Base-by-base conservation (phyloP, 2,888 invertebrate species). In the Apotomis turbidana region DNA sequence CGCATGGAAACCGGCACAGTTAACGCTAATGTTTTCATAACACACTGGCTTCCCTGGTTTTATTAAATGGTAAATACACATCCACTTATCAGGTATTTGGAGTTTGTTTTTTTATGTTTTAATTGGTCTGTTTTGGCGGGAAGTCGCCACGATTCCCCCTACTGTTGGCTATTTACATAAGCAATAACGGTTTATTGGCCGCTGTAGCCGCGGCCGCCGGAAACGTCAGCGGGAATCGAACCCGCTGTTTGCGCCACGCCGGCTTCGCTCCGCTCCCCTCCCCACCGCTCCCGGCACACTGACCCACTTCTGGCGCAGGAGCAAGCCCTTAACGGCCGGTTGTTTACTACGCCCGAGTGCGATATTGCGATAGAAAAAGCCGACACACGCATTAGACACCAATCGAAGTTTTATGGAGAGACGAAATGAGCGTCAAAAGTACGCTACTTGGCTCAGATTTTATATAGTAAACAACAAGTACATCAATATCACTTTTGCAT, bases 191-290 rank as follows among this genome's bases (percentile, higher is more conserved):
- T 66, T 57, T 55, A 66, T 66, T 46, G 66, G 55, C 5, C 41
- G 13, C 41, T 15, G 51, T n/a, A 36, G 61, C 10, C 12, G n/a
- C 38, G 49, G 49, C 12, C 49, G 9, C 46, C 10, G 41, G 64
- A 38, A n/a, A 58, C 58, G 38, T 38, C 6, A 41, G 55, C 61
- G 66, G 66, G 66, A 66, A n/a, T 57, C 44, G 66, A 66, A 66
- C 55, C 36, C 55, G 55, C 52, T 41, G 41, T 41, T 41, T 41
- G 41, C 9, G 49, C 44, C 44, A 27, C 44, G 44, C 49, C 49
- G 49, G 49, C 49, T 8, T 3, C 49, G 9, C 49, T 3, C 10
- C 3, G 49, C 41, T 6, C 41, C 5, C 41, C 5, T 6, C 5
- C 41, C 41, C 27, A 27, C 41, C 41, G 41, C 5, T 6, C 6